Evolutionary conservation across 2,797 vertebrate species (phyloP), one percentile per base, ranked within the genome.

Genomic region (Pangasius krempfi): DNA sequence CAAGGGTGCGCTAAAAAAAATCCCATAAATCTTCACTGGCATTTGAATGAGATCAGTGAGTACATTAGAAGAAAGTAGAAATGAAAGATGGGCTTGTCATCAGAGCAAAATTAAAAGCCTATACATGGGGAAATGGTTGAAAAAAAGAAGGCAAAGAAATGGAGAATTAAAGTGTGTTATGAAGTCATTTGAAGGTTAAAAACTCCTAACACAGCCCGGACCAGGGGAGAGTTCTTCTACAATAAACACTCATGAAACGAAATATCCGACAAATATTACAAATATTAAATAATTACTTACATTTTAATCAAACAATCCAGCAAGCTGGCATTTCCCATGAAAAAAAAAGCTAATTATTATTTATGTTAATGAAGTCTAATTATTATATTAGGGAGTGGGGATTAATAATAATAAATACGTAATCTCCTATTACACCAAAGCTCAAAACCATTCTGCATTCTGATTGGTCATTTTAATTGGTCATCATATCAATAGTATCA

Each of bases 21-120:
- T 66, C 85, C 79, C 85, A 89, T 89, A 86, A 86, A 89, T 89
- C 88, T 83, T 86, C 14, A 86, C 4, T 27, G 56, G 47, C 56
- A 89, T 86, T 83, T 75, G 85, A 89, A 82, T 76, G 85, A 83
- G 88, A 89, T 86, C 76, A 89, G 76, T 89, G 88, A 89, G 88
- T 80, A 83, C 79, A 86, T 89, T 89, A 89, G 78, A 86, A 33
- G 68, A 83, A 89, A 86, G 78, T 73, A 44, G 60, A 47, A 86
- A 89, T 86, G 88, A 89, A 89, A 76, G 88, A 89, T 89, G 88
- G 79, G 85, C 22, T 86, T 83, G 85, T 82, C 78, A 82, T 73
- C n/a, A 16, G 25, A 89, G 68, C 56, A 76, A 83, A 89, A 89
- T 88, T 85, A 89, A 89, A 86, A 82, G 88, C 56, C 72, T 64